Conservation (phyloP, 1,140 invertebrate genomes). For the Saccostrea cuccullata region DNA sequence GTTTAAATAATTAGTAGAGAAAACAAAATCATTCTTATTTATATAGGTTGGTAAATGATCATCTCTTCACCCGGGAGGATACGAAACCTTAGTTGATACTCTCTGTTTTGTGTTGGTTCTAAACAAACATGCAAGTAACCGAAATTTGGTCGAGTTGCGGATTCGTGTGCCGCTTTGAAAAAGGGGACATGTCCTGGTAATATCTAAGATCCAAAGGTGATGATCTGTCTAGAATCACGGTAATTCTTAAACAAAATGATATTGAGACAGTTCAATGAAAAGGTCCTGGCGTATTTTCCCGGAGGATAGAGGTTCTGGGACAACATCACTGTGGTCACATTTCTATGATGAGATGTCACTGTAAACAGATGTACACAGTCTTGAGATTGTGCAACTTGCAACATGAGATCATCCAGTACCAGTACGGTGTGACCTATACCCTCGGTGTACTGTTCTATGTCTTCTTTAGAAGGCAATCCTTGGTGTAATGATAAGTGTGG, state of each 20-base stretch:
- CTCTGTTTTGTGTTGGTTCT: slow-evolving; percentile 36
- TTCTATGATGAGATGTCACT: slow-evolving; percentile 41
- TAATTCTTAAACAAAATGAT: slow-evolving; percentile 45
- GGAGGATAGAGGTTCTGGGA: slow-evolving; percentile 44
- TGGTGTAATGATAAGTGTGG: slow-evolving; percentile 40
- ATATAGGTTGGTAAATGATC: slow-evolving; percentile 41
- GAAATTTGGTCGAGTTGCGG: slow-evolving; percentile 23
- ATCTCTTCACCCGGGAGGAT: slow-evolving; percentile 35
- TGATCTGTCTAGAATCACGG: slow-evolving; percentile 3
- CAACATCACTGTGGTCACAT: slow-evolving; percentile 22
- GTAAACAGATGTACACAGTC: slow-evolving; percentile 46
- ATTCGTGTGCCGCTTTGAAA: slow-evolving; percentile 39
- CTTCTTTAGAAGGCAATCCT: slow-evolving; percentile 46
- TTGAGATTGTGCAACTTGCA: slow-evolving; percentile 17
- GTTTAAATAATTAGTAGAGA: not conserved
- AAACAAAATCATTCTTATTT: not conserved
- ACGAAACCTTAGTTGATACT: slow-evolving; percentile 33
- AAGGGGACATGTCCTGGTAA: slow-evolving; percentile 35
- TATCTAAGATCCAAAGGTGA: slow-evolving; percentile 45
- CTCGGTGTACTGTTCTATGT: slow-evolving; percentile 50
- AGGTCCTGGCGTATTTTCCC: slow-evolving; percentile 46
- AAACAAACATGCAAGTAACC: slow-evolving; percentile 41
- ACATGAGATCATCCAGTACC: slow-evolving; percentile 50
- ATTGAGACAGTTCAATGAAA: slow-evolving; percentile 45
- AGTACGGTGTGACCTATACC: slow-evolving; percentile 40